Percentiles rank a stretch among this genome's conserved stretches.
Conservation (phyloP, 2,797 vertebrate genomes). For the Furcifer pardalis region DNA sequence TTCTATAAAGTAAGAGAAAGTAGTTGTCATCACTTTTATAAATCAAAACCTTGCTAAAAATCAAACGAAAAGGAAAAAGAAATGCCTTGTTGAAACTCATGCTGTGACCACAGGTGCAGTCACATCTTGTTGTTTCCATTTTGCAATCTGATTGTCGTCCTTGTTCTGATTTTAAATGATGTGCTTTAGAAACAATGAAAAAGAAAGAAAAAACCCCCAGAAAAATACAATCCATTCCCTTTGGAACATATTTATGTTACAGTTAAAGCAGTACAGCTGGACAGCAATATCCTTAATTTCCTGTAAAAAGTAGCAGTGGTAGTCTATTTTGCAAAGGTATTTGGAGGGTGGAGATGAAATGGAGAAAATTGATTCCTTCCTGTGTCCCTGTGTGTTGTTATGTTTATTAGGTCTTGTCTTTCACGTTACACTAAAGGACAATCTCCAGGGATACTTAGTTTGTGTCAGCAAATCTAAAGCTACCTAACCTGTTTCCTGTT, state of each 20-base stretch:
- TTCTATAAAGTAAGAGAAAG: not conserved
- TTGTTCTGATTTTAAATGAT: conserved; percentile 5
- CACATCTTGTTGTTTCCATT: conserved; percentile 1
- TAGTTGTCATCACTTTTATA: not conserved
- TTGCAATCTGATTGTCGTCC: not conserved
- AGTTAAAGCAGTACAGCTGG: conserved; percentile 5
- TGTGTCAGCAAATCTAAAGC: conserved; percentile 14
- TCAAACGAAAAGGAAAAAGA: not conserved
- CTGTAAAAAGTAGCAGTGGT: not conserved
- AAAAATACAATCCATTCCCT: not conserved
- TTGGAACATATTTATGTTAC: not conserved
- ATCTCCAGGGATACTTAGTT: not conserved
- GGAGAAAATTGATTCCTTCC: not conserved
- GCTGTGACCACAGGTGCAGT: not conserved
- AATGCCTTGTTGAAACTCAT: not conserved
- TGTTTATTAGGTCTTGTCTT: conserved; percentile 15
- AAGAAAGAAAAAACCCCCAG: not conserved
- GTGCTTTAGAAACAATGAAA: too few relatives aligned
- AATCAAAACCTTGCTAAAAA: not conserved
- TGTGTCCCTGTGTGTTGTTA: not conserved
- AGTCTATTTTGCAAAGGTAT: not conserved
- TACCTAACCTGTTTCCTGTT: conserved; percentile 11
- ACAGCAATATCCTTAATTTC: not conserved
- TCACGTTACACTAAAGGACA: not conserved
- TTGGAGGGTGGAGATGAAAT: conserved; percentile 18